phyloP scores from a whole-genome alignment of 1,140 invertebrate species.

The Proales similis region DNA sequence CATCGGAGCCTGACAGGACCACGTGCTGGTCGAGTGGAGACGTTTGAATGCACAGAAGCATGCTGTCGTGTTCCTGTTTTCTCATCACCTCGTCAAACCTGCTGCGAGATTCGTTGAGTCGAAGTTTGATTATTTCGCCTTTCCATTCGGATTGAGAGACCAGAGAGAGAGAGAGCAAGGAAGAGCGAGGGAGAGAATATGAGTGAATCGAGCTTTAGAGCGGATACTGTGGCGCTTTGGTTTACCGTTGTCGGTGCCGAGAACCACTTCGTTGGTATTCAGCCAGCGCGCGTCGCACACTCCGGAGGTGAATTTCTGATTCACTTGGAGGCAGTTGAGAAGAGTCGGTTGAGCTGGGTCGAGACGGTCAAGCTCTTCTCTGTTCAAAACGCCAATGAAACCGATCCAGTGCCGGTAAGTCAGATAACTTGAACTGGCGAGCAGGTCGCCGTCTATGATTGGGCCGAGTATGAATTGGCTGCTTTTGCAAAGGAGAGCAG shows the following conservation, averaged over 20 bases:
- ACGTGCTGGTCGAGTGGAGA: neutral
- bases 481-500: neutral
- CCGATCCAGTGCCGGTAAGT: constrained; percentile 21
- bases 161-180: no score
- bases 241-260: constrained; percentile 12
- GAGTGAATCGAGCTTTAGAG: no score
- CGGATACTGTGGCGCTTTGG: neutral
- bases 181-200: no score
- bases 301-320: neutral
- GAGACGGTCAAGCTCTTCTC: neutral
- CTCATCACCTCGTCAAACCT: neutral
- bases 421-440: constrained; percentile 11
- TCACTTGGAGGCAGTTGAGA: neutral
- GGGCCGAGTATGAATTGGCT: neutral
- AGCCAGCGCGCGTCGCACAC: neutral
- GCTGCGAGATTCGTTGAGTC: neutral
- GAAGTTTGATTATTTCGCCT: no score
- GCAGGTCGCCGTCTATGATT: constrained; percentile 17
- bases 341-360: neutral
- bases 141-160: no score
- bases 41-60: constrained; percentile 22
- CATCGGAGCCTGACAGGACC: constrained; percentile 16
- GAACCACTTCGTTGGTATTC: neutral
- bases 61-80: constrained; percentile 25
- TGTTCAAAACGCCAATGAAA: constrained; percentile 6